These are phyloP conservation scores for Dasypus novemcinctus DNA, from an alignment of 2,113 vertebrate species.

Conservation along the genomic window DNA sequence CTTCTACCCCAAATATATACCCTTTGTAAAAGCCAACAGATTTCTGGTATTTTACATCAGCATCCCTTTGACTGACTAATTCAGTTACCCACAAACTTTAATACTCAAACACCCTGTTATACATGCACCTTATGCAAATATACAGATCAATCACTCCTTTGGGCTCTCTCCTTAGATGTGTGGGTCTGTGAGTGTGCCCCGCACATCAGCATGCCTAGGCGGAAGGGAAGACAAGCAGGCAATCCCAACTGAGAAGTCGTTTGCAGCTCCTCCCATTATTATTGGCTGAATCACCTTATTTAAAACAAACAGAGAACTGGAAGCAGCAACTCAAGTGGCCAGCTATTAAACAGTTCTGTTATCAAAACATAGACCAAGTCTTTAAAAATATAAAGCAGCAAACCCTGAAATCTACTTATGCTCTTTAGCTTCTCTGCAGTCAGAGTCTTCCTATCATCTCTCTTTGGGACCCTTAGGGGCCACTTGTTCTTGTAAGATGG, in stretches of 20 bases:
- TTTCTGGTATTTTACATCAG: no score
- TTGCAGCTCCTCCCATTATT: slow-evolving; percentile 54
- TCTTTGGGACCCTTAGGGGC: background rate
- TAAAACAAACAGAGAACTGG: slow-evolving; percentile 70
- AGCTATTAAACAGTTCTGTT: slow-evolving; percentile 65
- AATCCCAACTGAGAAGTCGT: slow-evolving; percentile 41
- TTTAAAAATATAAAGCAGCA: slow-evolving; percentile 54
- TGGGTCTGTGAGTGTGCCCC: background rate
- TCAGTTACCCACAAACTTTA: slow-evolving; percentile 53
- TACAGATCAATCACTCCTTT: slow-evolving; percentile 12
- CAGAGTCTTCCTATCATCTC: background rate
- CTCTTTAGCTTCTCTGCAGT: slow-evolving; percentile 16
- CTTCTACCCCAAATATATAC: no score
- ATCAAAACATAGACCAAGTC: slow-evolving; percentile 63
- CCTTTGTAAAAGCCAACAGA: no score
- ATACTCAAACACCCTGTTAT: background rate
- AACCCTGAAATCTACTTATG: slow-evolving; percentile 2
- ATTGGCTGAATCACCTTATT: slow-evolving; percentile 53
- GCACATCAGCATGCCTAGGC: background rate
- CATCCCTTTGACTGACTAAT: no score
- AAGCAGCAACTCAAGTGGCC: slow-evolving; percentile 43
- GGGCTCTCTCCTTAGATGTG: background rate
- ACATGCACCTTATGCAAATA: slow-evolving; percentile 44
- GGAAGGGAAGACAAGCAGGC: slow-evolving; percentile 67
- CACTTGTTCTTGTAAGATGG: background rate